A percentile compares a stretch with the other conserved stretches of the same genome.
Evolutionary conservation across 2,797 vertebrate genomes (phyloP).

Genomic region (Tragelaphus oryx): DNA sequence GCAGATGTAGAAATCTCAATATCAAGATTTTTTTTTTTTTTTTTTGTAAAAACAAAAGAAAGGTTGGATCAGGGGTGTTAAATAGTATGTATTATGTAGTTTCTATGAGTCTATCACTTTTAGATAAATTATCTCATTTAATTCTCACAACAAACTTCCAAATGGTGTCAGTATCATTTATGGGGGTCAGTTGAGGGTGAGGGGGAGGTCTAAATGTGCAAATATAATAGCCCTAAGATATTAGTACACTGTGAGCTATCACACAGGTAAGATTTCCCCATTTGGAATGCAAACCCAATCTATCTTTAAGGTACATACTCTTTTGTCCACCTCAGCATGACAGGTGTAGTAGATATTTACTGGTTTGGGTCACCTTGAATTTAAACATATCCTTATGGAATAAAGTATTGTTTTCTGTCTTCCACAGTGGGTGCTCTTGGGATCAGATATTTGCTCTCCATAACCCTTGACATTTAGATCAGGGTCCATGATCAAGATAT

Average conservation of each 20-base stretch:
- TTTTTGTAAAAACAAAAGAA: background rate
- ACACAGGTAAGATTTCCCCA: background rate
- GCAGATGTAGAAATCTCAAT: slow-evolving; percentile 43
- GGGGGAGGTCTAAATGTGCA: background rate
- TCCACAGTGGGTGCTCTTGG: background rate
- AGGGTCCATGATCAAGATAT: background rate
- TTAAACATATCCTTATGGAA: background rate
- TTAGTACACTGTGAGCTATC: background rate
- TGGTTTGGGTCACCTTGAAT: background rate
- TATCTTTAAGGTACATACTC: background rate
- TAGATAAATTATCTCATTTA: background rate
- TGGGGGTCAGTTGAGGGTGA: fast-evolving
- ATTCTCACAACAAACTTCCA: background rate
- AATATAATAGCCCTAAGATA: background rate
- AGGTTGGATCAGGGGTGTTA: background rate
- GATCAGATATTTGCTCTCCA: background rate
- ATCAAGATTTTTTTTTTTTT: slow-evolving; percentile 43
- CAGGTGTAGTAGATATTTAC: background rate
- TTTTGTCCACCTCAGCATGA: background rate
- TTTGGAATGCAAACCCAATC: background rate
- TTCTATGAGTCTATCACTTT: background rate
- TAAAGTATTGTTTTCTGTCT: background rate
- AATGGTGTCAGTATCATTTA: background rate
- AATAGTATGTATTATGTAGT: background rate
- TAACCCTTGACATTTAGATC: background rate